phyloP scores from a whole-genome alignment of 2,113 vertebrate species.

The Cathartes aura region DNA sequence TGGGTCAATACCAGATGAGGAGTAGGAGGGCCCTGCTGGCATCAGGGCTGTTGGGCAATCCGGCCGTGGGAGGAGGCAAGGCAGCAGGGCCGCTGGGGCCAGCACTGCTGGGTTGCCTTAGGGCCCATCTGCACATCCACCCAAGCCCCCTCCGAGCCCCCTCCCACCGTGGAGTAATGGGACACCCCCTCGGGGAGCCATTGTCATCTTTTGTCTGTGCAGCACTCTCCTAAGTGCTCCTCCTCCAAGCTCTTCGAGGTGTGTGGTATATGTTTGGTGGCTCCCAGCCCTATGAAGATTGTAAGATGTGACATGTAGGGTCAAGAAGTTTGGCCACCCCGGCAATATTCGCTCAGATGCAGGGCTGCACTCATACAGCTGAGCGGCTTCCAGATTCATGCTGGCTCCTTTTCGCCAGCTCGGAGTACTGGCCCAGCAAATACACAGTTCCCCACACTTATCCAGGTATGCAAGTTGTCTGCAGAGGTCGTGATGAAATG shows the following conservation, averaged over 20 bases:
- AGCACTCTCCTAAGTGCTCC: not conserved
- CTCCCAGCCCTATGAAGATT: not conserved
- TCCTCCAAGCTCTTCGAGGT: not conserved
- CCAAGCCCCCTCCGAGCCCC: not conserved
- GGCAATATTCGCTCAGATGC: not conserved
- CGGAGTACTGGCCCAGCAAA: not conserved
- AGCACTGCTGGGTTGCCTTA: not conserved
- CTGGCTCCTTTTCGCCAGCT: not conserved
- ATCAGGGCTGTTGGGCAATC: not conserved
- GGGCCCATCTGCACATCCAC: not conserved
- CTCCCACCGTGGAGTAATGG: not conserved
- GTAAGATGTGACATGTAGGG: not conserved
- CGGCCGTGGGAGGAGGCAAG: not conserved
- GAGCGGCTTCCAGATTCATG: not conserved
- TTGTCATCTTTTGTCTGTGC: conserved; percentile 6
- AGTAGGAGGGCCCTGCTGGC: not conserved
- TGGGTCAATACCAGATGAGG: not conserved
- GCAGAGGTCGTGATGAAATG: not conserved
- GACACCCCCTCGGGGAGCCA: not conserved
- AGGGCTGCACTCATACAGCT: not conserved
- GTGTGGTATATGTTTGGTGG: not conserved
- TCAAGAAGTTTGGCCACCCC: not conserved
- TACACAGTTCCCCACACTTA: not conserved
- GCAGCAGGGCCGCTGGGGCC: not conserved
- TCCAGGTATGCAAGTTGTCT: not conserved